These are phyloP conservation scores for Drosophila subsilvestris DNA, from an alignment of 2,888 invertebrate genomes.

Conservation along the genomic window DNA sequence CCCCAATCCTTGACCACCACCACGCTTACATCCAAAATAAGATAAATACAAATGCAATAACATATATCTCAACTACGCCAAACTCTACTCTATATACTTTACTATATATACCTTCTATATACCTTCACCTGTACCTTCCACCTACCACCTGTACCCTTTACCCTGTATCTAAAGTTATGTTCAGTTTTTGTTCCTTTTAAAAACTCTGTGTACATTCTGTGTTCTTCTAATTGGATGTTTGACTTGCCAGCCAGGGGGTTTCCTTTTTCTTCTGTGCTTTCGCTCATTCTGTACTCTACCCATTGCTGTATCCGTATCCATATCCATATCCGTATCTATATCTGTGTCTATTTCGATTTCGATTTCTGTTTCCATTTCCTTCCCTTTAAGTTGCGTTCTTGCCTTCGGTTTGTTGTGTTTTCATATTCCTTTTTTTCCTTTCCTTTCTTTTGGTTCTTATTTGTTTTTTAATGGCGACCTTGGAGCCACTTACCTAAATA, in stretches of 20 bases:
- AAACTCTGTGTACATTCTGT: slow-evolving; percentile 67
- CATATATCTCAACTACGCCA: slow-evolving; percentile 7
- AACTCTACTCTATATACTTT: slow-evolving; percentile 44
- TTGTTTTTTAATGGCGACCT: slow-evolving; percentile 66
- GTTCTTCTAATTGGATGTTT: slow-evolving; percentile 77
- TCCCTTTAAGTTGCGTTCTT: slow-evolving; percentile 40
- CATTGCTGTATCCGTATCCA: slow-evolving; percentile 26
- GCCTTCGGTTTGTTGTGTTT: slow-evolving; percentile 26
- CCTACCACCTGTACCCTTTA: background rate
- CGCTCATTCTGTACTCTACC: slow-evolving; percentile 26
- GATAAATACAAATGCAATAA: slow-evolving; percentile 43
- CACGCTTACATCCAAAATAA: slow-evolving; percentile 65
- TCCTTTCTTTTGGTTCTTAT: slow-evolving; percentile 46
- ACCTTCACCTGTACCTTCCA: slow-evolving; percentile 43
- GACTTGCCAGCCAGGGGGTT: slow-evolving; percentile 74
- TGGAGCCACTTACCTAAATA: slow-evolving; percentile 75
- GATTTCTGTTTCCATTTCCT: slow-evolving; percentile 45
- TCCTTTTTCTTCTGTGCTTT: slow-evolving; percentile 33
- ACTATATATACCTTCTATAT: slow-evolving; percentile 30
- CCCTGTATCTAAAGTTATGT: slow-evolving; percentile 41
- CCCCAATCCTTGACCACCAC: slow-evolving; percentile 15
- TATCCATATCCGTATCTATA: slow-evolving; percentile 36
- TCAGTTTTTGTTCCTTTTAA: slow-evolving; percentile 47
- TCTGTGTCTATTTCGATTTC: slow-evolving; percentile 38
- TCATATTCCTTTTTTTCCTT: slow-evolving; percentile 22